These are phyloP conservation scores for Colius striatus DNA, from an alignment of 2,113 vertebrate genomes.

Conservation along the genomic window DNA sequence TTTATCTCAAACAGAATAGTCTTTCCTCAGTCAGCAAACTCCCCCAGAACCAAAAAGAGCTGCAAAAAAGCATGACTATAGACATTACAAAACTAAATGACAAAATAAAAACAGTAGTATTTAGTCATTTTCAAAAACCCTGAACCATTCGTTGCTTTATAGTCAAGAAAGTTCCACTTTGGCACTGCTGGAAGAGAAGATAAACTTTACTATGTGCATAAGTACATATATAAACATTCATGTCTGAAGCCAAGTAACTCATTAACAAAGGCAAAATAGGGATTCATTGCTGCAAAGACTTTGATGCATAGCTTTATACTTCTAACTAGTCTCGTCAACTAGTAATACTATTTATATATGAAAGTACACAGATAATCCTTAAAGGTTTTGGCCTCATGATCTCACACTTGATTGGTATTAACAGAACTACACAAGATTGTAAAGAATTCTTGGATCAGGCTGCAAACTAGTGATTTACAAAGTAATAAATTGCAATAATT, in stretches of 20 bases:
- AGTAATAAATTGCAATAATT: slow-evolving; percentile 38
- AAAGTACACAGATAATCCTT: background rate
- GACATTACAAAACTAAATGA: background rate
- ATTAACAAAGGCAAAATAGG: background rate
- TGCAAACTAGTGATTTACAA: background rate
- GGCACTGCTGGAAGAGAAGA: background rate
- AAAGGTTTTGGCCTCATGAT: background rate
- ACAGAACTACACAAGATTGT: background rate
- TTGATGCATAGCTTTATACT: background rate
- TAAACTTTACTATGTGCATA: background rate
- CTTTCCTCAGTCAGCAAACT: slow-evolving; percentile 41
- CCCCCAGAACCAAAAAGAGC: background rate
- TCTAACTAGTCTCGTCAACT: background rate
- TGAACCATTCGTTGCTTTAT: background rate
- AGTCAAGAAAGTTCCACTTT: background rate
- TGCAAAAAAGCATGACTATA: background rate
- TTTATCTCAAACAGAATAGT: slow-evolving; percentile 35
- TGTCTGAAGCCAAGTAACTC: background rate
- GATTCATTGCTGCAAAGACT: background rate
- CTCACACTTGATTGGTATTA: background rate
- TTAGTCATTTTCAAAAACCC: background rate
- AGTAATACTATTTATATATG: background rate
- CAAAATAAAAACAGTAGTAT: background rate
- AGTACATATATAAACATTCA: background rate
- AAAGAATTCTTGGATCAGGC: background rate